A percentile compares a stretch with the other conserved stretches of the same genome.
These are phyloP conservation scores for Leucania comma DNA, from an alignment of 2,888 invertebrate genomes.

Conservation along the genomic window DNA sequence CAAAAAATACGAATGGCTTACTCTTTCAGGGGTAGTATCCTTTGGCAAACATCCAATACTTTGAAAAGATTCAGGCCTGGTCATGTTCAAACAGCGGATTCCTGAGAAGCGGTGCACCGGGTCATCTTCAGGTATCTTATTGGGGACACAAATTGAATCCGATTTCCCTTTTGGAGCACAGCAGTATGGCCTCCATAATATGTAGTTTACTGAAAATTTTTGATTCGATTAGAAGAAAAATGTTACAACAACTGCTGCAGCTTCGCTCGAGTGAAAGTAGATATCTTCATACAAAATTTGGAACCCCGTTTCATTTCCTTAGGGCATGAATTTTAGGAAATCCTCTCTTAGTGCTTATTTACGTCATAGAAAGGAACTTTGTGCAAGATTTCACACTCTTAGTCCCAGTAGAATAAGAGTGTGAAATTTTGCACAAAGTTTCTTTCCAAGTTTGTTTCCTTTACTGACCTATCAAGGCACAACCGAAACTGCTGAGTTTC, in stretches of 20 bases:
- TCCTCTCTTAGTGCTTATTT: no score
- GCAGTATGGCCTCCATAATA: conserved; percentile 74
- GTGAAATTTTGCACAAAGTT: no score
- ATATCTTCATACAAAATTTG: no score
- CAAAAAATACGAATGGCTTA: conserved; percentile 37
- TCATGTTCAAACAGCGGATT: conserved; percentile 74
- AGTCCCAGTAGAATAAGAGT: no score
- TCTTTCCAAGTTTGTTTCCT: no score
- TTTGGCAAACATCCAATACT: conserved; percentile 72
- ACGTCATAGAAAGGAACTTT: no score
- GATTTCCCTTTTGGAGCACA: conserved; percentile 69
- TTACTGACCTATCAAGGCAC: no score
- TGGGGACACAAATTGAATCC: conserved; percentile 69
- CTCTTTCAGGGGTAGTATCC: conserved; percentile 71
- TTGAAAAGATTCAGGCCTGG: conserved; percentile 75
- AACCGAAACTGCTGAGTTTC: no score
- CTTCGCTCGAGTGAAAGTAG: no score
- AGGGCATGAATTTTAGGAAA: no score
- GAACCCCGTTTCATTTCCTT: no score
- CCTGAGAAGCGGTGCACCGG: conserved; percentile 76
- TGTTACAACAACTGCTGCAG: not conserved
- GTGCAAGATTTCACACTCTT: no score
- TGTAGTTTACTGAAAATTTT: conserved; percentile 69
- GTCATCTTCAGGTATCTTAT: conserved; percentile 72
- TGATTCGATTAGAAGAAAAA: not conserved